Evolutionary conservation across 2,113 vertebrate species (phyloP).

Genomic region (Rhabdomys dilectus): DNA sequence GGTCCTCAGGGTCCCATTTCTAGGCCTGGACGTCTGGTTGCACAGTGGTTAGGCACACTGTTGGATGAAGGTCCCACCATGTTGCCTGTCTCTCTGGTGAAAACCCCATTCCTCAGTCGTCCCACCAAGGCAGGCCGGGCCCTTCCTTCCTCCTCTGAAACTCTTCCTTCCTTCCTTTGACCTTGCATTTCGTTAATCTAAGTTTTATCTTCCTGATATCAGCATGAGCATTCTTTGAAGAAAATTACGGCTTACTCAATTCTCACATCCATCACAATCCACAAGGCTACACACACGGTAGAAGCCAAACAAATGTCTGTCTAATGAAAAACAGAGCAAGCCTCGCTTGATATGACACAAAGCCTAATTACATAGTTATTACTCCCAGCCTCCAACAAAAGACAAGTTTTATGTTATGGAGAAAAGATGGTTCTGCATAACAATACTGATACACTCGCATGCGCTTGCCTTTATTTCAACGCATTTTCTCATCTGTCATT

Average conservation of each 20-base stretch:
- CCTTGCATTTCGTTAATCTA: conserved; percentile 8
- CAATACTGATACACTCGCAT: background rate
- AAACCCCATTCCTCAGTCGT: background rate
- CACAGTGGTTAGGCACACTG: background rate
- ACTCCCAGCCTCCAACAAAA: conserved; percentile 37
- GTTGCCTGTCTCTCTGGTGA: background rate
- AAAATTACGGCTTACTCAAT: conserved; percentile 13
- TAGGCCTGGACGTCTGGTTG: background rate
- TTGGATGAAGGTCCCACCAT: background rate
- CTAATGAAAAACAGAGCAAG: conserved; percentile 55
- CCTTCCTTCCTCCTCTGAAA: background rate
- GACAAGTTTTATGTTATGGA: background rate
- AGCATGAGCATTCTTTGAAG: conserved; percentile 5
- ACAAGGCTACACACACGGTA: background rate
- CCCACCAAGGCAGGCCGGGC: background rate
- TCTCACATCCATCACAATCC: conserved; percentile 23
- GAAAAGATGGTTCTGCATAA: conserved; percentile 51
- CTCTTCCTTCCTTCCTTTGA: background rate
- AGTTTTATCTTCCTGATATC: conserved; percentile 8
- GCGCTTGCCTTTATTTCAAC: conserved; percentile 35
- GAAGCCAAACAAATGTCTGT: conserved; percentile 50
- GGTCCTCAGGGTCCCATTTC: background rate
- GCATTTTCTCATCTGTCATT: conserved; percentile 21
- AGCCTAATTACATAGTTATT: conserved; percentile 72
- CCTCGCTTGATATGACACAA: conserved; percentile 49